Conservation (phyloP, 2,888 invertebrate species). For the Aphrophora alni region DNA sequence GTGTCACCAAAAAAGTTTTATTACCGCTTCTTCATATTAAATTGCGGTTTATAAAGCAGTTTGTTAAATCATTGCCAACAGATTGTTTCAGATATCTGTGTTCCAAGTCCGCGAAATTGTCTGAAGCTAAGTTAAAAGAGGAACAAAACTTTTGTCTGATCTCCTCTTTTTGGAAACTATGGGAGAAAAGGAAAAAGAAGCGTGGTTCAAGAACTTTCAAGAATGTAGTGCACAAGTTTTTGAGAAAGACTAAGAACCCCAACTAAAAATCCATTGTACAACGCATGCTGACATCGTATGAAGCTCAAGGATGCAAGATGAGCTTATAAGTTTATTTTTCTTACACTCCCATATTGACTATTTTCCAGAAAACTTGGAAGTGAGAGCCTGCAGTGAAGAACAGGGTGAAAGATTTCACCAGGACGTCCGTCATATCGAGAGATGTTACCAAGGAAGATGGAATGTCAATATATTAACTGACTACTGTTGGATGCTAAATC, state of each 20-base stretch:
- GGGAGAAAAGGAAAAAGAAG: constrained; percentile 36
- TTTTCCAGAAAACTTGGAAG: not conserved
- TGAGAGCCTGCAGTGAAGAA: not conserved
- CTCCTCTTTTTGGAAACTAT: constrained; percentile 37
- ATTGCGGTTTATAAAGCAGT: constrained; percentile 51
- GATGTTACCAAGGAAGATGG: not conserved
- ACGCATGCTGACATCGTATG: not conserved
- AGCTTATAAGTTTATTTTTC: not conserved
- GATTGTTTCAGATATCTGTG: not conserved
- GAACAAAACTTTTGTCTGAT: constrained; percentile 25
- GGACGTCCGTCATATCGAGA: not conserved
- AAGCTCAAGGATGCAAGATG: constrained; percentile 11
- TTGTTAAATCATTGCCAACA: constrained; percentile 42
- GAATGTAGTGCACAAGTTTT: constrained; percentile 37
- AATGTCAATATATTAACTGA: not conserved
- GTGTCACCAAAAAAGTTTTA: constrained; percentile 41
- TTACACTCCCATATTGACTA: not conserved
- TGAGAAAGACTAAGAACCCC: constrained; percentile 38
- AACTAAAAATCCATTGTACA: constrained; percentile 38
- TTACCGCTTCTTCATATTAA: constrained; percentile 51
- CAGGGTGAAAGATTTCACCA: not conserved
- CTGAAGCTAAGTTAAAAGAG: constrained; percentile 38
- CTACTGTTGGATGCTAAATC: constrained; percentile 21
- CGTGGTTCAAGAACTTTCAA: constrained; percentile 41
- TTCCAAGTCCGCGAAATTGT: constrained; percentile 26